Evolutionary conservation across 2,888 invertebrate species (phyloP).

Genomic region (Mechanitis messenoides): DNA sequence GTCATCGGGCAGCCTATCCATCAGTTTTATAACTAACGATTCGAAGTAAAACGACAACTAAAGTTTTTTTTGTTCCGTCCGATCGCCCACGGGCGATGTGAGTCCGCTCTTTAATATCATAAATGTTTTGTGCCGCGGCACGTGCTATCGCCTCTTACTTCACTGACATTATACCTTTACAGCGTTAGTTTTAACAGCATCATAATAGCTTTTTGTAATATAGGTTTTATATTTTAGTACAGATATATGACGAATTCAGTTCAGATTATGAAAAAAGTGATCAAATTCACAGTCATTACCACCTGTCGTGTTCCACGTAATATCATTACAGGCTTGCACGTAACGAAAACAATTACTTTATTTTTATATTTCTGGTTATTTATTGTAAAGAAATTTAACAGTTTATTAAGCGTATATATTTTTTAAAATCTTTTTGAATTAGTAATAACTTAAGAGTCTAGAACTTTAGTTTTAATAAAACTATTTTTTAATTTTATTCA

Average conservation of each 20-base stretch:
- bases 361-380: background rate
- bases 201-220: constrained; percentile 16
- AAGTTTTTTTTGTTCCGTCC: constrained; percentile 43
- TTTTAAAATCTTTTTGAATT: too few species aligned
- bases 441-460: too few species aligned
- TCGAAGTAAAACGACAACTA: constrained; percentile 42
- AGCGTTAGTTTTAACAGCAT: constrained; percentile 24
- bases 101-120: constrained; percentile 38
- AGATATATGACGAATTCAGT: background rate
- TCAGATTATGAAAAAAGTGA: background rate
- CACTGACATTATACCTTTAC: constrained; percentile 30
- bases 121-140: constrained; percentile 53
- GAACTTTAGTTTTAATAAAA: too few species aligned
- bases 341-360: background rate
- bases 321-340: background rate
- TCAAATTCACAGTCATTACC: constrained; percentile 4
- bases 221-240: background rate
- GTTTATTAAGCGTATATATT: too few species aligned
- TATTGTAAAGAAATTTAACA: background rate
- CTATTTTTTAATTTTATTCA: too few species aligned
- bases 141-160: constrained; percentile 49
- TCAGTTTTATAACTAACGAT: constrained; percentile 54
- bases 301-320: constrained; percentile 5
- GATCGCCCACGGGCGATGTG: constrained; percentile 42
- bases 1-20: constrained; percentile 49